phyloP scores from a whole-genome alignment of 2,797 vertebrate species.

The Epinephelus malabaricus region DNA sequence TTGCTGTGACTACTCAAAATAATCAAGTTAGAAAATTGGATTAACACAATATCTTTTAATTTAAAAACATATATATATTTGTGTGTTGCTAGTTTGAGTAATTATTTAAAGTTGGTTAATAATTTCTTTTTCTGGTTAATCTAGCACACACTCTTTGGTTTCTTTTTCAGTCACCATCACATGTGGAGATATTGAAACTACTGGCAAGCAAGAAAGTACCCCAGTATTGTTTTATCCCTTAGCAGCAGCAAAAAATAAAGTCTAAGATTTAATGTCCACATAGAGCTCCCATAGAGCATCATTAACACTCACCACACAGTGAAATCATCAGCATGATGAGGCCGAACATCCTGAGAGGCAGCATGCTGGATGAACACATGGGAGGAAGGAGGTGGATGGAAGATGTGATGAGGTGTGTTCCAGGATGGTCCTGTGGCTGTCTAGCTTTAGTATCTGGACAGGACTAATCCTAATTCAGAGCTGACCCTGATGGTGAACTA shows the following conservation, averaged over 20 bases:
- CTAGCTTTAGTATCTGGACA: conserved; percentile 5
- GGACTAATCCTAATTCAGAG: background rate
- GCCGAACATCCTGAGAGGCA: conserved; percentile 40
- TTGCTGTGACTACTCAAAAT: too few species aligned
- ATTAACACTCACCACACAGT: conserved; percentile 69
- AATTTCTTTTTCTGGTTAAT: background rate
- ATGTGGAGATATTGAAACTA: background rate
- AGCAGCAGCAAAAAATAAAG: background rate
- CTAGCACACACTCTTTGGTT: too few species aligned
- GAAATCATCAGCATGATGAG: conserved; percentile 47
- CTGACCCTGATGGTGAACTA: background rate
- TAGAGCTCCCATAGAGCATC: background rate
- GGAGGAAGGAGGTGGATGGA: conserved; percentile 9
- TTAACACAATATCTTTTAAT: background rate
- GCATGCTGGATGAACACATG: conserved; percentile 17
- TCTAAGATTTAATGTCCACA: background rate
- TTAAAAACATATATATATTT: background rate
- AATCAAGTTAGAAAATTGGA: background rate
- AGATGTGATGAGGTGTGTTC: background rate
- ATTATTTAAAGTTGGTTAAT: background rate
- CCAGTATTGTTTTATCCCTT: background rate
- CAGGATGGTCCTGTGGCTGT: conserved; percentile 15
- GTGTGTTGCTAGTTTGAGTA: too few species aligned
- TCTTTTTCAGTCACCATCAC: background rate
- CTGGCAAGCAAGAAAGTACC: background rate